These are phyloP conservation scores for Apteryx mantelli DNA, from an alignment of 2,113 vertebrate species.

Conservation along the genomic window DNA sequence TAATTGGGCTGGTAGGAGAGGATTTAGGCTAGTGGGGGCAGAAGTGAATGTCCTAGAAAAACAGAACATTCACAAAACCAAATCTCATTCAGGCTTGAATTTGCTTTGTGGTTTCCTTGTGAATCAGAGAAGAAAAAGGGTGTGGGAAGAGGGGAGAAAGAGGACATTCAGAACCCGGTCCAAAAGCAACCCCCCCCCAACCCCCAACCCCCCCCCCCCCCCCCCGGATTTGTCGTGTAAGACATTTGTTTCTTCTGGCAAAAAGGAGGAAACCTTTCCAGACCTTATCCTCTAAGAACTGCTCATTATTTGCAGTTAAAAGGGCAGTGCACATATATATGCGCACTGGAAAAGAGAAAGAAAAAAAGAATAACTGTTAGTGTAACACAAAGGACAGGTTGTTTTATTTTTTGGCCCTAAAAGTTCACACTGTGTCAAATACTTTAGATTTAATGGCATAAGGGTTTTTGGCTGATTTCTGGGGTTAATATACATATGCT, in stretches of 20 bases:
- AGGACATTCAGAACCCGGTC: background rate
- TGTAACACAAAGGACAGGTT: background rate
- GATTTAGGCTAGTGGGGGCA: background rate
- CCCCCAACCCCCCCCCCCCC: background rate
- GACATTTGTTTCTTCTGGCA: constrained; percentile 64
- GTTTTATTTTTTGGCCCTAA: background rate
- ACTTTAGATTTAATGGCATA: background rate
- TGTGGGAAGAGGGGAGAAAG: constrained; percentile 18
- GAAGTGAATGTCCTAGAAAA: background rate
- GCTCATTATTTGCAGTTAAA: background rate
- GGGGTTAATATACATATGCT: background rate
- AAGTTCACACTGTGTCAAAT: background rate
- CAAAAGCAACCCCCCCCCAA: no score
- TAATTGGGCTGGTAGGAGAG: background rate
- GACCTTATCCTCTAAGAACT: constrained; percentile 29
- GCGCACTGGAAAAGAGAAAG: background rate
- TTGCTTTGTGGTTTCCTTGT: constrained; percentile 61
- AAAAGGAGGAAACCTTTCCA: constrained; percentile 6
- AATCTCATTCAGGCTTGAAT: constrained; percentile 10
- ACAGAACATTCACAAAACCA: background rate
- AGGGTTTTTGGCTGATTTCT: background rate
- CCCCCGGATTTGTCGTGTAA: background rate
- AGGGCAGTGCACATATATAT: background rate
- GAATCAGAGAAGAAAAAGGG: constrained; percentile 45
- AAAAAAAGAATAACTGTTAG: background rate